Percentiles rank a stretch among this genome's conserved stretches.
phyloP scores from a whole-genome alignment of 2,113 vertebrate species.

The Corythoichthys haematopterus region DNA sequence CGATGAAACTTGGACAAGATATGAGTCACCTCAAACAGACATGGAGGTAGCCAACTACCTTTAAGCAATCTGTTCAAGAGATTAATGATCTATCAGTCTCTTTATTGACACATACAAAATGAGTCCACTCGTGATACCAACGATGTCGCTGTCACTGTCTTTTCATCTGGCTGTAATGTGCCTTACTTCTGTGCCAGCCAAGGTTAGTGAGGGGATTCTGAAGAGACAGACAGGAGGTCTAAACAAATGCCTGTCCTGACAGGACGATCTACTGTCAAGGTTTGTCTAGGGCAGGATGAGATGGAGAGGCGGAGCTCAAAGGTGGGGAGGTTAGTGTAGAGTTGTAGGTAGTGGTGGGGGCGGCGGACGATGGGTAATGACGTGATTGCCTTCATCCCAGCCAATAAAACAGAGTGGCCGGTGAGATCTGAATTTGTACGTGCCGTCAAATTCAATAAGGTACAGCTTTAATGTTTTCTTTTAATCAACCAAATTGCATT shows the following conservation, averaged over 20 bases:
- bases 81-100: constrained; percentile 67
- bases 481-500: constrained; percentile 85
- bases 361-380: constrained; percentile 66
- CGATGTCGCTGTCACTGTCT: constrained; percentile 27
- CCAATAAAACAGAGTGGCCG: constrained; percentile 80
- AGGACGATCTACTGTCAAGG: constrained; percentile 70
- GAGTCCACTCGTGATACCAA: constrained; percentile 43
- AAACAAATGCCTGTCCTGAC: constrained; percentile 71
- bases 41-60: constrained; percentile 50
- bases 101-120: constrained; percentile 70
- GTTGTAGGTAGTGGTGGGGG: constrained; percentile 13
- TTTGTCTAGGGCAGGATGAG: constrained; percentile 58
- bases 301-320: constrained; percentile 44
- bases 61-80: constrained; percentile 47
- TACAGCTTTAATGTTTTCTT: constrained; percentile 81
- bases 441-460: constrained; percentile 82
- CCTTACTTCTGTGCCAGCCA: constrained; percentile 38
- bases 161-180: constrained; percentile 17
- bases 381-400: constrained; percentile 74
- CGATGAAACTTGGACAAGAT: constrained; percentile 55
- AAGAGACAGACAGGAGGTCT: constrained; percentile 36
- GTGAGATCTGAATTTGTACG: constrained; percentile 75
- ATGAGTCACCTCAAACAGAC: constrained; percentile 65
- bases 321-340: constrained; percentile 6
- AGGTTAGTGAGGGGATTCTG: constrained; percentile 59